Conservation (phyloP, 2,113 vertebrate genomes). For the Thalassoma bifasciatum region DNA sequence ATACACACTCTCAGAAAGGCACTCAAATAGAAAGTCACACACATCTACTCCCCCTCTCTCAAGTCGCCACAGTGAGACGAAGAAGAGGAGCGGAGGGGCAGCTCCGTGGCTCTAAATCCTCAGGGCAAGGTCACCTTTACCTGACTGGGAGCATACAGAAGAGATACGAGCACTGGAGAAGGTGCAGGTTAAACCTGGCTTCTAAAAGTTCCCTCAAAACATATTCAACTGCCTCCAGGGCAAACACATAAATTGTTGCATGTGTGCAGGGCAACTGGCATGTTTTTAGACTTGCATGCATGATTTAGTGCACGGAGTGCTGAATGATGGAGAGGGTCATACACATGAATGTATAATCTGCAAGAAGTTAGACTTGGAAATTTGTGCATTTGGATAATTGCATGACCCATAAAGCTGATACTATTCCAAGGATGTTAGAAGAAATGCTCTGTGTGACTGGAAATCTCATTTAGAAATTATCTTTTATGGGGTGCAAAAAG, state of each 20-base stretch:
- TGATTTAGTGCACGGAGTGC: constrained; percentile 66
- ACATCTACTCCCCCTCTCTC: constrained; percentile 51
- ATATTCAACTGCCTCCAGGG: constrained; percentile 66
- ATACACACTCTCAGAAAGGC: constrained; percentile 50
- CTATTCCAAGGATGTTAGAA: constrained; percentile 5
- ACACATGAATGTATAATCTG: constrained; percentile 67
- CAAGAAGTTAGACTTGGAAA: constrained; percentile 48
- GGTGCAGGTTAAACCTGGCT: constrained; percentile 58
- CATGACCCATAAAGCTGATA: constrained; percentile 38
- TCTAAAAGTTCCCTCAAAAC: constrained; percentile 69
- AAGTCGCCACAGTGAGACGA: constrained; percentile 58
- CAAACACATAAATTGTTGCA: constrained; percentile 74
- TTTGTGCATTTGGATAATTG: constrained; percentile 56
- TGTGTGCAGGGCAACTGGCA: constrained; percentile 57
- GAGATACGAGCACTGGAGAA: constrained; percentile 33
- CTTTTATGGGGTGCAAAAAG: constrained; percentile 30
- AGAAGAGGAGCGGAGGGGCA: constrained; percentile 46
- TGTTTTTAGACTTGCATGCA: constrained; percentile 71
- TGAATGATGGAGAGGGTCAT: constrained; percentile 70
- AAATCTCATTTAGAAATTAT: constrained; percentile 36
- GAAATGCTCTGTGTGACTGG: neutral
- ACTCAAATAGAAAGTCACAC: constrained; percentile 69
- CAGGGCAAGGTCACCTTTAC: constrained; percentile 75
- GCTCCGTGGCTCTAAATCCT: constrained; percentile 61
- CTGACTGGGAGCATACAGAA: constrained; percentile 35